These are phyloP conservation scores for Erpetoichthys calabaricus DNA, from an alignment of 2,797 vertebrate species.

Conservation along the genomic window DNA sequence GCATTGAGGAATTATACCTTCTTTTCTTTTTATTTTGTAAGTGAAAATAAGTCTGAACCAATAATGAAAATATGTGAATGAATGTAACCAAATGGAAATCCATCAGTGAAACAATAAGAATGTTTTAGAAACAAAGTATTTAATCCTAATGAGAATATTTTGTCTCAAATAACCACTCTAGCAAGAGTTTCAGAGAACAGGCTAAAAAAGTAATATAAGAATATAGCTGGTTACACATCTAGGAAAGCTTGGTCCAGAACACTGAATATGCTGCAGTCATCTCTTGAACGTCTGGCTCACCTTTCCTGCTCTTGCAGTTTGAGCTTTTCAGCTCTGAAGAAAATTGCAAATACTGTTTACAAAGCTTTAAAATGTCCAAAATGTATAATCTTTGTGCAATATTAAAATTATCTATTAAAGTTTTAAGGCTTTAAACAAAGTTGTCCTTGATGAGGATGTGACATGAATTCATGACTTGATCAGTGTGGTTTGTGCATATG, in stretches of 20 bases:
- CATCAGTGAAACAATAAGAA: background rate
- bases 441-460: too few relatives aligned
- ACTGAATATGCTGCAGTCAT: background rate
- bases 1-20: background rate
- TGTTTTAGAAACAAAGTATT: background rate
- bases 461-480: too few relatives aligned
- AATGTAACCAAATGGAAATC: background rate
- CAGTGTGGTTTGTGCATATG: too few relatives aligned
- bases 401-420: constrained; percentile 31
- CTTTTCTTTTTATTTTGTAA: constrained; percentile 6
- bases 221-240: too few relatives aligned
- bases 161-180: too few relatives aligned
- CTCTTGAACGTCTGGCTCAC: background rate
- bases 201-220: too few relatives aligned
- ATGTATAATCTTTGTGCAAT: constrained; percentile 47
- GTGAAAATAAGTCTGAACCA: background rate
- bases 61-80: background rate
- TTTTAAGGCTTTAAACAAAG: background rate
- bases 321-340: constrained; percentile 15
- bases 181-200: too few relatives aligned
- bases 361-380: constrained; percentile 47
- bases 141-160: background rate
- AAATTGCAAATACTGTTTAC: constrained; percentile 45
- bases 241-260: too few relatives aligned
- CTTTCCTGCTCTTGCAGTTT: background rate